Conservation (phyloP, 2,797 vertebrate species). For the Pipistrellus pygmaeus region DNA sequence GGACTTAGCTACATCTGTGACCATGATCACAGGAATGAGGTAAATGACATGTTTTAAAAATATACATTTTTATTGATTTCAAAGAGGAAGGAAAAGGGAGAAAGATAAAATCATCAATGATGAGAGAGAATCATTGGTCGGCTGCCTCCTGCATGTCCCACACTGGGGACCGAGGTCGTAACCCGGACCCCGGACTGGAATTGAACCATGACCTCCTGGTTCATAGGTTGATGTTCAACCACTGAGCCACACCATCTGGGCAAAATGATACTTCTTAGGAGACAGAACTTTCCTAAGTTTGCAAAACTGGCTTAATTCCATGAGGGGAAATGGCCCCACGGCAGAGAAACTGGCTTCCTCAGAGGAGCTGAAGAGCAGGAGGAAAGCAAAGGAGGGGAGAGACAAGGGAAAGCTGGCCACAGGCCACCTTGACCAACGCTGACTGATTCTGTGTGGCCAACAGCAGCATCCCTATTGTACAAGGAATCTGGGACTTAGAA, state of each 20-base stretch:
- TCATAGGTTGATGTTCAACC: no score
- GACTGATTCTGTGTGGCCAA: background rate
- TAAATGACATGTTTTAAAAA: background rate
- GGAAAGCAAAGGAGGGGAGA: background rate
- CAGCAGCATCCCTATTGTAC: background rate
- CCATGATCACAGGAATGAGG: background rate
- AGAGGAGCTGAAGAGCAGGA: background rate
- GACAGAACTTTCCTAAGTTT: background rate
- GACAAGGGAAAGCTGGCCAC: background rate
- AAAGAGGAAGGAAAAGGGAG: no score
- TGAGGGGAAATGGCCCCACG: background rate
- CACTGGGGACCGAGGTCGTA: no score
- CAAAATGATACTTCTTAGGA: background rate
- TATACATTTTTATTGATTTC: no score
- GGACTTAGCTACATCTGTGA: background rate
- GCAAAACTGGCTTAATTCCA: conserved; percentile 1
- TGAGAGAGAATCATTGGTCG: no score
- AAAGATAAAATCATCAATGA: no score
- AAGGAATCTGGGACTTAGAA: background rate
- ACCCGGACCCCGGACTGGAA: no score
- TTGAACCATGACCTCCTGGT: no score
- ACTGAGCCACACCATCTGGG: no score
- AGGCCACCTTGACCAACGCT: background rate
- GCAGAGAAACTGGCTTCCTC: background rate
- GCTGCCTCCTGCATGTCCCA: no score